These are phyloP conservation scores for Mastacembelus armatus DNA, from an alignment of 2,797 vertebrate genomes.

Conservation along the genomic window DNA sequence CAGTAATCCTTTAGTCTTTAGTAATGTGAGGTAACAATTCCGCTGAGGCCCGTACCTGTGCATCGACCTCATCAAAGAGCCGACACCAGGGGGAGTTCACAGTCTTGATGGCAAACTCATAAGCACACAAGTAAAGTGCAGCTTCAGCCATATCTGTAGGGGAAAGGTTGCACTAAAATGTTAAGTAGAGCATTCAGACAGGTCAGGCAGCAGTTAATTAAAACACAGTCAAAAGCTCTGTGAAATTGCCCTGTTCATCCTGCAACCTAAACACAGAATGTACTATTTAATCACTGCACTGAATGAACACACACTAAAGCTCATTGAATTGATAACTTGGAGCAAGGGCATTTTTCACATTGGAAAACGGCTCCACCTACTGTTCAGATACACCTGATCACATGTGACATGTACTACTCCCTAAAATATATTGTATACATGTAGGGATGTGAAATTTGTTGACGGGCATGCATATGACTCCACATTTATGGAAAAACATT, in stretches of 20 bases:
- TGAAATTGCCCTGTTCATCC: not conserved
- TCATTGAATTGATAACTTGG: not conserved
- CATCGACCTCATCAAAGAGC: conserved; percentile 90
- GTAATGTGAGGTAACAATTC: conserved; percentile 21
- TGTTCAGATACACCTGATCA: conserved; percentile 20
- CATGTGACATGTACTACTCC: not conserved
- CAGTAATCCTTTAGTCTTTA: not conserved
- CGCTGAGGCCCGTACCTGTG: conserved; percentile 81
- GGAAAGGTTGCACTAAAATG: conserved; percentile 21
- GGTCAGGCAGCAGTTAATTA: not conserved
- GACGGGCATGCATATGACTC: not conserved
- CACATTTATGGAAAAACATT: not conserved
- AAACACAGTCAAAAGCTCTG: not conserved
- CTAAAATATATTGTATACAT: too few species aligned
- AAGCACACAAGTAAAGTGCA: conserved; percentile 93
- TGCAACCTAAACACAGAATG: not conserved
- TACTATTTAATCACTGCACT: not conserved
- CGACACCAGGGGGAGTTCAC: conserved; percentile 93
- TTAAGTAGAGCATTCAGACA: not conserved
- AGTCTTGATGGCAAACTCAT: conserved; percentile 92
- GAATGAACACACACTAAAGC: not conserved
- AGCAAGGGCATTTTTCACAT: not conserved
- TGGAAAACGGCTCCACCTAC: conserved; percentile 51
- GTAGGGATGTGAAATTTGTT: not conserved
- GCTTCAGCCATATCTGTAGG: conserved; percentile 91